These are phyloP conservation scores for Xanthorhoe designata DNA, from an alignment of 2,888 invertebrate species.

Conservation along the genomic window DNA sequence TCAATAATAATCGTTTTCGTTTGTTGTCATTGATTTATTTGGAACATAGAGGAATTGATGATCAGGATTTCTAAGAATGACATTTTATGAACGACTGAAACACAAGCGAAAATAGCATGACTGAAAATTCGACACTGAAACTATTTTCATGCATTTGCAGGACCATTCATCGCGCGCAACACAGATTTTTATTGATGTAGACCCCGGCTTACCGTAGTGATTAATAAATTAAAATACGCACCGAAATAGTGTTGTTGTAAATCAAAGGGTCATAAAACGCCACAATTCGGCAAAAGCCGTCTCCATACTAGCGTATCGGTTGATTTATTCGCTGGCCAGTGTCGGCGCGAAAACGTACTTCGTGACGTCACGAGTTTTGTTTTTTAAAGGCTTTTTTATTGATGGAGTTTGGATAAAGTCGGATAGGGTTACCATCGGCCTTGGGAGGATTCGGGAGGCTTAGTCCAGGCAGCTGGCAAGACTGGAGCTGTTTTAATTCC, in stretches of 20 bases:
- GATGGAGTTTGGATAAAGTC: conserved; percentile 80
- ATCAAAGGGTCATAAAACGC: conserved; percentile 67
- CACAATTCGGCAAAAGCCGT: conserved; percentile 74
- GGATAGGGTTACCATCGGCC: conserved; percentile 60
- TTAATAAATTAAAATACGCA: conserved; percentile 63
- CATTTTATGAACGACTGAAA: conserved; percentile 1
- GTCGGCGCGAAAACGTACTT: conserved; percentile 81
- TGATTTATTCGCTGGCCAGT: conserved; percentile 80
- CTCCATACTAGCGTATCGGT: conserved; percentile 73
- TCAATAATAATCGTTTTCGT: conserved; percentile 25
- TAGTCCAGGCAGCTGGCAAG: conserved; percentile 20
- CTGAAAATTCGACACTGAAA: neutral
- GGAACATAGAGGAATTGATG: conserved; percentile 6
- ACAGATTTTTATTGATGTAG: conserved; percentile 38
- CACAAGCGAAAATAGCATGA: neutral
- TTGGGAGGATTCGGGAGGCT: conserved; percentile 29
- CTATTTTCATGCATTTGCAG: conserved; percentile 15
- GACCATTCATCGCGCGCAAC: conserved; percentile 25
- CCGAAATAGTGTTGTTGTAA: conserved; percentile 69
- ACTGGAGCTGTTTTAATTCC: conserved; percentile 3
- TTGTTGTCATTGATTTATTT: conserved; percentile 27
- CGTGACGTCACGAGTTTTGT: conserved; percentile 80
- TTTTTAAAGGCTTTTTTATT: conserved; percentile 75
- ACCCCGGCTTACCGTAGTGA: conserved; percentile 35
- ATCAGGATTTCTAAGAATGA: conserved; percentile 12